Evolutionary conservation across 2,797 vertebrate genomes (phyloP), one percentile per base, ranked within the genome.

Genomic region (Parotocinclus haroldoi): DNA sequence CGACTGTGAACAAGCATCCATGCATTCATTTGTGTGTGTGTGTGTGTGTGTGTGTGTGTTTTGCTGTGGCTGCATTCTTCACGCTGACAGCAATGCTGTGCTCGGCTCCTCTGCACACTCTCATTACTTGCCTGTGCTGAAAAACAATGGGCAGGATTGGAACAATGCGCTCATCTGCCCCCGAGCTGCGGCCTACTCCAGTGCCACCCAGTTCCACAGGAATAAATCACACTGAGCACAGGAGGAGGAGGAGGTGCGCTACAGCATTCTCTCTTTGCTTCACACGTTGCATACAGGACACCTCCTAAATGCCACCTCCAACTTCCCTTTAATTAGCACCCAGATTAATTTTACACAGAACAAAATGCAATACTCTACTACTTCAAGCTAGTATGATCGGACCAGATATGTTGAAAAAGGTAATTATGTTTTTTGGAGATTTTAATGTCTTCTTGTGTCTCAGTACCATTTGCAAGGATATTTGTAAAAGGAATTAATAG

Each of bases 91-190:
- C 66, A 63, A 60, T 46, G 71, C 72, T 73, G 76, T 11, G 60
- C 74, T 69, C 51, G 46, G 73, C 73, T 77, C 63, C 67, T 76
- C 72, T 52, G 63, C 73, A 74, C 56, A 58, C 74, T 58, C 76
- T 79, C 78, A 79, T 82, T 82, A 82, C 73, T 75, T 65, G 68
- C 64, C 60, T 74, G 68, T 50, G 55, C 65, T 69, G 60, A 62
- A 76, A 77, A 80, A 82, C 77, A 82, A 80, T 79, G 74, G 70
- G 74, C 66, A 76, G 74, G 74, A 75, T 70, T 66, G 74, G 78
- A 81, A 81, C 78, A 81, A 77, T 75, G 78, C 53, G 63, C 66
- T 45, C 39, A 39, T 71, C 52, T 70, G 78, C 76, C 78, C 78
- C 69, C 49, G 68, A 80, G 78, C 78, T 63, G 62, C 58, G 78